Percentiles rank a stretch among this genome's conserved stretches.
These are phyloP conservation scores for Delichon dasypus DNA, from an alignment of 2,797 vertebrate species.

Conservation along the genomic window DNA sequence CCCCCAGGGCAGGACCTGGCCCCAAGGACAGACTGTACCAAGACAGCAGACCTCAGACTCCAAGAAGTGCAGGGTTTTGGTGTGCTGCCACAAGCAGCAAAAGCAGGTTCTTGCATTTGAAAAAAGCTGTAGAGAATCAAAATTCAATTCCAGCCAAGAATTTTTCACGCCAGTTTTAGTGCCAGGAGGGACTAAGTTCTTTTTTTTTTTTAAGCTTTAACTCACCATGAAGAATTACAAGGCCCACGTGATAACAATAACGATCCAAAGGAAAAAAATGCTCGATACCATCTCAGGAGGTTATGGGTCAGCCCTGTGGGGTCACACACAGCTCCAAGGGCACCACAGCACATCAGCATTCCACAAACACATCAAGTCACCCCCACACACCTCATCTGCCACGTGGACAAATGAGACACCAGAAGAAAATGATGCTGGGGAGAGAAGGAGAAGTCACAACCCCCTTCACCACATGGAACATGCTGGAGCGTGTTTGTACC, in stretches of 20 bases:
- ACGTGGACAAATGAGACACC: not conserved
- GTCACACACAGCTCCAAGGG: not conserved
- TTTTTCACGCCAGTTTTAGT: not conserved
- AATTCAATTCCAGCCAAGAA: not conserved
- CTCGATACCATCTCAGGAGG: not conserved
- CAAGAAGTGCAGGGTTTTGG: not conserved
- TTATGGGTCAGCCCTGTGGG: not conserved
- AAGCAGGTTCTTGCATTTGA: not conserved
- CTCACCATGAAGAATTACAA: not conserved
- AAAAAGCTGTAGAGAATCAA: not conserved
- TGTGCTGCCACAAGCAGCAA: not conserved
- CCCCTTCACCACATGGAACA: not conserved
- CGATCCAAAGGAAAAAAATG: not conserved
- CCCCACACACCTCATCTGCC: not conserved
- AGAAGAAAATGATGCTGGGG: not conserved
- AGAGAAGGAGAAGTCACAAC: not conserved
- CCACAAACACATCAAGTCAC: not conserved
- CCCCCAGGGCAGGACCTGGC: not conserved
- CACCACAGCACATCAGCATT: not conserved
- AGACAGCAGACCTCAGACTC: not conserved
- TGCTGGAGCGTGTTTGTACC: not conserved
- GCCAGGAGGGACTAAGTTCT: not conserved
- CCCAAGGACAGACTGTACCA: not conserved
- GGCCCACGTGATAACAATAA: not conserved
- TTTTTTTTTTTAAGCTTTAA: slow-evolving; percentile 16